phyloP scores from a whole-genome alignment of 2,797 vertebrate species.

The Alcedo atthis region DNA sequence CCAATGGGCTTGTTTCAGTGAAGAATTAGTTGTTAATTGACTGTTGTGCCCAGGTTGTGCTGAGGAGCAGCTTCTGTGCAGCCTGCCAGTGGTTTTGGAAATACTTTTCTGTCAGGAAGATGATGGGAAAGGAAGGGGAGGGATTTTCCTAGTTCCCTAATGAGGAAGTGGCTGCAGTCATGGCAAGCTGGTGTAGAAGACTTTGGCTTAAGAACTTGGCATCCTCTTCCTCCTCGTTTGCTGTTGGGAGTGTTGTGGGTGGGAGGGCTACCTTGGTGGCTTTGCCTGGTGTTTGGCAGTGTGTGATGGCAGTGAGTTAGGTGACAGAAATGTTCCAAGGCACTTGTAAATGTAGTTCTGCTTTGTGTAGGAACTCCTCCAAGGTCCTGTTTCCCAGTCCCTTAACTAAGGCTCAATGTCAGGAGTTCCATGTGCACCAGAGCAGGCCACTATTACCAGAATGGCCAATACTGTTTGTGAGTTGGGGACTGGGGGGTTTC shows the following conservation, averaged over 20 bases:
- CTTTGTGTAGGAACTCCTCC: neutral
- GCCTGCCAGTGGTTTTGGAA: neutral
- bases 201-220: neutral
- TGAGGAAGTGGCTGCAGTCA: neutral
- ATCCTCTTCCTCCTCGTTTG: accelerated
- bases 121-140: neutral
- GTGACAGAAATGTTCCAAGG: neutral
- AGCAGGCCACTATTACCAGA: neutral
- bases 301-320: neutral
- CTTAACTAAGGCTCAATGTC: neutral
- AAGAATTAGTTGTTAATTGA: neutral
- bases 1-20: neutral
- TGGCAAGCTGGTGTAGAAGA: neutral
- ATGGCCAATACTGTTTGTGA: neutral
- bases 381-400: neutral
- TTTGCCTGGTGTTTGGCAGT: neutral
- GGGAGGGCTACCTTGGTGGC: neutral
- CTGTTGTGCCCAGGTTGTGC: neutral
- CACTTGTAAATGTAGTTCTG: neutral
- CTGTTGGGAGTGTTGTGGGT: neutral
- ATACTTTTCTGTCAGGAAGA: neutral
- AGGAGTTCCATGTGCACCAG: neutral
- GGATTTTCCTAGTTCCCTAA: neutral
- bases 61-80: neutral
- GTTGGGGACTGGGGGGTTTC: neutral